Conservation (phyloP, 2,113 vertebrate species). For the Brachionichthys hirsutus region DNA sequence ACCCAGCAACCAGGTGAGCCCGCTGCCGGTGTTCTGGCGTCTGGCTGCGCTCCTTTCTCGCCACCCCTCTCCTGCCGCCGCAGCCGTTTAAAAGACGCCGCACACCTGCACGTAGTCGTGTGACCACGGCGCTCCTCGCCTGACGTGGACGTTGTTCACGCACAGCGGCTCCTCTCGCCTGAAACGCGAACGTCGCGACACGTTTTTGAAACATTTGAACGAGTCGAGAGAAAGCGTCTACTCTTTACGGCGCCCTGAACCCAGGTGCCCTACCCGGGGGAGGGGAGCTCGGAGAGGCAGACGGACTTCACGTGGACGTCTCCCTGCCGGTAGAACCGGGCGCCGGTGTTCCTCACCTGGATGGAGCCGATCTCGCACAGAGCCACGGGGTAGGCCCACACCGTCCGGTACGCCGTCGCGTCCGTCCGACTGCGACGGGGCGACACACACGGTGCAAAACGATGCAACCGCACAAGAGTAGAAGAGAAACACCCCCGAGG, state of each 20-base stretch:
- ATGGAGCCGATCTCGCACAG: constrained; percentile 73
- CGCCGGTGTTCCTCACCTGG: constrained; percentile 71
- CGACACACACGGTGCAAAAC: constrained; percentile 3
- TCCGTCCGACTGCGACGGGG: constrained; percentile 60
- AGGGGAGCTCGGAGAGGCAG: constrained; percentile 70
- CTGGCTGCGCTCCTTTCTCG: no score
- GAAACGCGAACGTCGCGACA: constrained; percentile 17
- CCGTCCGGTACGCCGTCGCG: constrained; percentile 50
- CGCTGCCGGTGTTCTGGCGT: no score
- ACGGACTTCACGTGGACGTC: constrained; percentile 73
- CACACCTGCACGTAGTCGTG: constrained; percentile 78
- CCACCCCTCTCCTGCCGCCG: constrained; percentile 1
- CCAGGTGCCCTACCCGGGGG: constrained; percentile 38
- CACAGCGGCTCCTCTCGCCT: constrained; percentile 68
- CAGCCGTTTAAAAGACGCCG: constrained; percentile 9
- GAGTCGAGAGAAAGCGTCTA: no score
- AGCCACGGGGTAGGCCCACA: constrained; percentile 55
- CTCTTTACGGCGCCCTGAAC: no score
- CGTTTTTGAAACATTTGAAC: no score
- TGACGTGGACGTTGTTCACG: constrained; percentile 68
- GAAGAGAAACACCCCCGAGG: neutral
- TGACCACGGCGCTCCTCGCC: constrained; percentile 68
- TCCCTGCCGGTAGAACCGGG: constrained; percentile 69
- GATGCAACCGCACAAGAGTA: neutral
- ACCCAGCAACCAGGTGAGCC: no score